Conservation (phyloP, 2,888 invertebrate species). For the Megalurothrips usitatus region DNA sequence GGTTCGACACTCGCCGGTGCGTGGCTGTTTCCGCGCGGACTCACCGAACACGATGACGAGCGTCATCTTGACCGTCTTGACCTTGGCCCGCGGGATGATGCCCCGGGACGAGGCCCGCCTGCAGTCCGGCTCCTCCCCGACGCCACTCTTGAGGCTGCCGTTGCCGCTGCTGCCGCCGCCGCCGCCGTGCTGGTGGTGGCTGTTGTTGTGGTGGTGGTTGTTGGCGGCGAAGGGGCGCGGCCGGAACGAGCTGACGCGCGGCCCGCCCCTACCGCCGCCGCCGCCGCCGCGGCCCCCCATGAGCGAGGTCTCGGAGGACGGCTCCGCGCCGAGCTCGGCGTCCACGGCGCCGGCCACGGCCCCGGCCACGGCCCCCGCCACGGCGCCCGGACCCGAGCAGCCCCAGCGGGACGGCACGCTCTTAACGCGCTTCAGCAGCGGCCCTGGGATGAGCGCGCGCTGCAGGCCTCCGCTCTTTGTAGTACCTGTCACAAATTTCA, state of each 20-base stretch:
- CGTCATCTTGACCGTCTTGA: conserved; percentile 97
- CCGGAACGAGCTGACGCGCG: not conserved
- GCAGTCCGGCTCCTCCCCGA: conserved; percentile 46
- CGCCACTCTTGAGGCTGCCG: too few relatives aligned
- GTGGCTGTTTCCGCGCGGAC: conserved; percentile 41
- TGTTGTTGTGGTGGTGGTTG: not conserved
- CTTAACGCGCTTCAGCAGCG: conserved; percentile 8
- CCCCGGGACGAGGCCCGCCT: conserved; percentile 84
- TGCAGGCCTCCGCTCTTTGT: not conserved
- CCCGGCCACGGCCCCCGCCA: not conserved
- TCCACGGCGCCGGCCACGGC: not conserved
- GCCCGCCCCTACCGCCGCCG: conserved; percentile 35
- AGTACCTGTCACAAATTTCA: too few relatives aligned
- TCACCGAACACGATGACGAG: conserved; percentile 91
- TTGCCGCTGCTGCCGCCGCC: too few relatives aligned
- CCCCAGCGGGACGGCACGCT: conserved; percentile 6
- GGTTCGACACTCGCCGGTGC: not conserved
- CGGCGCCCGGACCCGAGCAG: not conserved
- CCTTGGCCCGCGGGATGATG: conserved; percentile 89
- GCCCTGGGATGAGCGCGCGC: not conserved
- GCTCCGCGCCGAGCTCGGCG: not conserved
- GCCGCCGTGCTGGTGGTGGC: conserved; percentile 37
- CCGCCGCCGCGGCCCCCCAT: conserved; percentile 33
- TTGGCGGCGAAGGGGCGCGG: not conserved
- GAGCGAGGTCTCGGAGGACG: not conserved